Base-by-base conservation (phyloP, 2,113 vertebrate species). In the Terrapene triunguis region DNA sequence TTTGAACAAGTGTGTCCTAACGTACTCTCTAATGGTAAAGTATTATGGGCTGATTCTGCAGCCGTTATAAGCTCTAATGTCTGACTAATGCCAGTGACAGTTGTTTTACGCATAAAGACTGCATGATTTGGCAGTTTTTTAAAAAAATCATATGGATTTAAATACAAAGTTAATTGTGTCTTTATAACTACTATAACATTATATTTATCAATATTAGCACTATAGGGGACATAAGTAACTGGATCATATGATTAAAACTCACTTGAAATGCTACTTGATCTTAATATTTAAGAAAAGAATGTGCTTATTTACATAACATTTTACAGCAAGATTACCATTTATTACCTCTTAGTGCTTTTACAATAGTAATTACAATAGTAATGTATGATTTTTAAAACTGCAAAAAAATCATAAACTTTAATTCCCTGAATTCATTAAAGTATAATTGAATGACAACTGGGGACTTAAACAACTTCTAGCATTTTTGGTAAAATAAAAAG, bases 401-500 rank as follows among this genome's bases (percentile, higher is more conserved):
- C 35, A 85, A 93, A 47, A 87, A 90, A 32, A 85, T 88, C 4
- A 84, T 87, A 92, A 93, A 78, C 44, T 92, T 10, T 89, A 82
- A 65, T 76, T 69, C 59, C 59, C 80, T 74, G 2, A 48, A 38
- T 89, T 92, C 48, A 94, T 91, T 94, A 95, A 80, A 80, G 35
- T 48, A 8, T 87, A 89, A 81, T 83, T 95, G 57, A 69, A 92
- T 54, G 62, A 50, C n/a, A 97, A 94, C 65, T 48, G 92, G 89
- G 79, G 78, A 84, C 12, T 94, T 97, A 76, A 89, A 54, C 1
- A 82, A 93, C 82, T 44, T 80, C 5, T 90, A 69, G 69, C 1
- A 78, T 74, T 91, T 95, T 95, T 85, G 21, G 6, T 88, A 88
- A 47, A 16, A 80, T 92, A 88, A 90, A 97, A 94, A 21, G 3